Percentiles rank a stretch among this genome's conserved stretches.
Evolutionary conservation across 1,140 invertebrate species (phyloP).

Genomic region (Spodoptera frugiperda): DNA sequence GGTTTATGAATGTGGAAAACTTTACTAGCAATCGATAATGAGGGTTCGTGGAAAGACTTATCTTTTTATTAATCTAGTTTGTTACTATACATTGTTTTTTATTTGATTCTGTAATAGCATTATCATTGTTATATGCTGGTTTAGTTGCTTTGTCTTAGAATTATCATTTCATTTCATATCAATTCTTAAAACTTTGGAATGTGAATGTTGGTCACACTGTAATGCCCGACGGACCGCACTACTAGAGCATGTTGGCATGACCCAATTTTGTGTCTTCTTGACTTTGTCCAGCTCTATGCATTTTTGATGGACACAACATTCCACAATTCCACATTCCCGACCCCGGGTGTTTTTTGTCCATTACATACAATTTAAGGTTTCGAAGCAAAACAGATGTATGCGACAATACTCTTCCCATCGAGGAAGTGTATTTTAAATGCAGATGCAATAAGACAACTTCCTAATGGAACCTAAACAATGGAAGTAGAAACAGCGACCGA

Average conservation of each 20-base stretch:
- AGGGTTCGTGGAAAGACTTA: neutral
- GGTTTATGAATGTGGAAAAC: neutral
- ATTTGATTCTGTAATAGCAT: too few relatives aligned
- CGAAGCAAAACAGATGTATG: too few relatives aligned
- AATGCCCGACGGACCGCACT: slow-evolving; percentile 8
- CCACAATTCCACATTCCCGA: neutral
- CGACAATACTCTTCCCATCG: neutral
- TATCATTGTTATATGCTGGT: too few relatives aligned
- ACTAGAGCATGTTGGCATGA: neutral
- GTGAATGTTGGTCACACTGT: neutral
- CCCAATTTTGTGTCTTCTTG: neutral
- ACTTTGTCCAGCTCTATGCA: slow-evolving; percentile 13
- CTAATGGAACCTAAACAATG: slow-evolving; percentile 19
- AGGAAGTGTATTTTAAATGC: slow-evolving; percentile 1
- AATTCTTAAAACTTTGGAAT: neutral
- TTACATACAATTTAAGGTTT: too few relatives aligned
- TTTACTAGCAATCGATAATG: slow-evolving; percentile 1
- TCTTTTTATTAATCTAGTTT: too few relatives aligned
- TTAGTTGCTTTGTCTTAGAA: too few relatives aligned
- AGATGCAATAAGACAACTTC: slow-evolving; percentile 17
- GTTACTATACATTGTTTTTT: too few relatives aligned
- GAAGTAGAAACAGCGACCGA: neutral
- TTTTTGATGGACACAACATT: neutral
- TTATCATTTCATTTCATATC: too few relatives aligned
- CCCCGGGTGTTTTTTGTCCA: neutral